A percentile compares a stretch with the other conserved stretches of the same genome.
phyloP scores from a whole-genome alignment of 1,140 invertebrate genomes.

The Amphibalanus amphitrite region DNA sequence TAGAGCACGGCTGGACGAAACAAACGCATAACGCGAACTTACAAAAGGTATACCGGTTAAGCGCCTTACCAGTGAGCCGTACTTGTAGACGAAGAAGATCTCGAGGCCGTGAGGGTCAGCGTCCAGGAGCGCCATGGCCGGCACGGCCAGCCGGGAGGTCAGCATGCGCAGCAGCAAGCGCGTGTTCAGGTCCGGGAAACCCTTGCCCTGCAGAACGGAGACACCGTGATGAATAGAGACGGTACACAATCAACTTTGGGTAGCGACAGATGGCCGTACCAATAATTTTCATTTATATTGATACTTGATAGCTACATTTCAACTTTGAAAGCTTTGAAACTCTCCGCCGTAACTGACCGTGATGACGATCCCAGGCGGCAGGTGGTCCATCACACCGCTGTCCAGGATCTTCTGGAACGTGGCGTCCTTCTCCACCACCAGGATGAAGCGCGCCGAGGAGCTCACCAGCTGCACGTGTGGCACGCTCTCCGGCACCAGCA shows the following conservation, averaged over 20 bases:
- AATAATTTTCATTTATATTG: no score
- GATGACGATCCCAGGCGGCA: conserved; percentile 51
- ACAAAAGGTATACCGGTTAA: no score
- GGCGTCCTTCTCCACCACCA: conserved; percentile 85
- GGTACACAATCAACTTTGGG: background rate
- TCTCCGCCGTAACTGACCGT: conserved; percentile 36
- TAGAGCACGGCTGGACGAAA: no score
- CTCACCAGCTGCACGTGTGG: conserved; percentile 40
- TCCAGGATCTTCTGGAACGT: conserved; percentile 70
- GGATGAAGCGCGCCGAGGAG: conserved; percentile 48
- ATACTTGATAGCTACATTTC: no score
- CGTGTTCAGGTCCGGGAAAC: conserved; percentile 76
- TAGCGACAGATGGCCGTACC: background rate
- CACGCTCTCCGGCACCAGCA: conserved; percentile 49
- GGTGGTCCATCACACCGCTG: conserved; percentile 38
- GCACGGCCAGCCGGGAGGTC: conserved; percentile 42
- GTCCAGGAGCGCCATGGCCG: conserved; percentile 64
- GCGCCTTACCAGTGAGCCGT: conserved; percentile 29
- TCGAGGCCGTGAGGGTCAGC: conserved; percentile 80
- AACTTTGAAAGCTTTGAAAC: background rate
- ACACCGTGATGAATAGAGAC: no score
- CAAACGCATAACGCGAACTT: no score
- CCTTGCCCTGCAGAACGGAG: conserved; percentile 83
- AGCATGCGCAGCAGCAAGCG: conserved; percentile 54
- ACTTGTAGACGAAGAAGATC: conserved; percentile 69